Evolutionary conservation across 2,797 vertebrate genomes (phyloP).

Genomic region (Peromyscus eremicus): DNA sequence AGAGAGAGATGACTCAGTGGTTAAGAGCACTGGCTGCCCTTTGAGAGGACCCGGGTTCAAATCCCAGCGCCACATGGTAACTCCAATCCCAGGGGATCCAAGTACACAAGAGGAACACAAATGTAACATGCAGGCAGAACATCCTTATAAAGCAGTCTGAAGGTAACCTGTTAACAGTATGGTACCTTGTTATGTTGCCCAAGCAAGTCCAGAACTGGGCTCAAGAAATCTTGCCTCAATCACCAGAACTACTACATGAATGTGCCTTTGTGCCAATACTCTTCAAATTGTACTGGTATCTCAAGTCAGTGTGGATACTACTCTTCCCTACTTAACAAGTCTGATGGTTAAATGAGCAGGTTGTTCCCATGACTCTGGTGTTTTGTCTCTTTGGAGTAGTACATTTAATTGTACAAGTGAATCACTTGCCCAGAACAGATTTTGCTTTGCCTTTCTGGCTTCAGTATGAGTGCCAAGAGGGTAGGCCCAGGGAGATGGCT

Average conservation of each 20-base stretch:
- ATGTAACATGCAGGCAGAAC: background rate
- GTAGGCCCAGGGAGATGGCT: background rate
- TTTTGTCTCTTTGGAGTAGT: background rate
- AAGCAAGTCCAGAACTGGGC: background rate
- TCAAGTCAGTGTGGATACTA: background rate
- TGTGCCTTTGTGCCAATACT: background rate
- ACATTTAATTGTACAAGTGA: background rate
- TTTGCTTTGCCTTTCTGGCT: background rate
- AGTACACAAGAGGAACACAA: background rate
- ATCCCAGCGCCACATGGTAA: background rate
- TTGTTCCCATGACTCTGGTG: background rate
- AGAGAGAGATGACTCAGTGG: background rate
- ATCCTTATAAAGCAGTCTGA: background rate
- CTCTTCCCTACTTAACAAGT: background rate
- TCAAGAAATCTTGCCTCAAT: background rate
- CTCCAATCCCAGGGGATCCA: background rate
- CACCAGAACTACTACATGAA: background rate
- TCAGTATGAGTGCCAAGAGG: background rate
- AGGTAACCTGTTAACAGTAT: background rate
- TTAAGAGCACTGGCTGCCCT: background rate
- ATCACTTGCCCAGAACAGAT: background rate
- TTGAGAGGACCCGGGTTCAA: background rate
- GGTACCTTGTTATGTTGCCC: background rate
- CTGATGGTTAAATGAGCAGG: background rate
- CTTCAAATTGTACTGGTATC: background rate